Evolutionary conservation across 2,797 vertebrate genomes (phyloP), one percentile per base, ranked within the genome.

Genomic region (Poeciliopsis infans): DNA sequence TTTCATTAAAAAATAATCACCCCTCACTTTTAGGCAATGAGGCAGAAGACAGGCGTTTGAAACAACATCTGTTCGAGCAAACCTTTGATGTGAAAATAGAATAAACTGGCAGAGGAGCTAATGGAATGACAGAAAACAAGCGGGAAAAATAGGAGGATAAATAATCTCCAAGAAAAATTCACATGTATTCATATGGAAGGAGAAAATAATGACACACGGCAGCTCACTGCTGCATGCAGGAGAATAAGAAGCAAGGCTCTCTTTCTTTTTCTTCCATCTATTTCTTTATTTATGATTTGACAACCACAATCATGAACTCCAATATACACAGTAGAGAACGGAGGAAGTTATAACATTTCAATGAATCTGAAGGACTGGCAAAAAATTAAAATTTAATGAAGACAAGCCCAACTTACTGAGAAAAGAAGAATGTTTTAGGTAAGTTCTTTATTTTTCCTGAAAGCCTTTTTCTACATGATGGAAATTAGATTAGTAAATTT

Each of bases 1-100:
- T 94, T 94, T 94, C 94, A 95, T 95, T 94, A 95, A 95, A 95
- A 95, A 93, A 94, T 94, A 94, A 95, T 95, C 92, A 95, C 92
- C 91, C 91, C 79, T 92, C 92, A 94, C 92, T 94, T 95, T 93
- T 90, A 93, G 91, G 93, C 94, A 94, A 95, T 95, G 94, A 95
- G 92, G 91, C 91, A 93, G 93, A 94, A 94, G 93, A 93, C 92
- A 91, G 91, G 91, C 90, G 92, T 95, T 95, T 93, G 92, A 94
- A 95, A 95, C 87, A 91, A 94, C 94, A 95, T 95, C 95, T 95
- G 94, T 95, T 95, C 90, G 89, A 90, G 85, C 84, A 59, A 90
- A 82, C 88, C 94, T 95, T 95, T 95, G 94, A 95, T 93, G 92
- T 94, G 92, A 94, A 91, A 89, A 92, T 84, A 92, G 93, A 94